phyloP scores from a whole-genome alignment of 2,797 vertebrate genomes.

The Myotis myotis region DNA sequence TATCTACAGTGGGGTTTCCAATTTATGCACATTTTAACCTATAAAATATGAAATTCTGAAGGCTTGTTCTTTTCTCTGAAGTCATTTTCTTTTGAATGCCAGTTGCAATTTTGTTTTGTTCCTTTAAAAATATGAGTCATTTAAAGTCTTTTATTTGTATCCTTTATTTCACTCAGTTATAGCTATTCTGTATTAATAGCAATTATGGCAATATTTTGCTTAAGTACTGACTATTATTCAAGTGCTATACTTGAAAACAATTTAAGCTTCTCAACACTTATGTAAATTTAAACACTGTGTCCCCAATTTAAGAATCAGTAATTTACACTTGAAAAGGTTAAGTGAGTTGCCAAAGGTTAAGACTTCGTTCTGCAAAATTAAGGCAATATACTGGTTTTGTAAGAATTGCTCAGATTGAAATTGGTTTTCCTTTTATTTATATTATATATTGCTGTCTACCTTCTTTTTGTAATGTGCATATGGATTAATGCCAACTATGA shows the following conservation, averaged over 20 bases:
- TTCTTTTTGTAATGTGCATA: neutral
- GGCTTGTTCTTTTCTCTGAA: neutral
- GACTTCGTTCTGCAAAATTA: neutral
- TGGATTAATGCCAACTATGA: neutral
- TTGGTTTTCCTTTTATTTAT: neutral
- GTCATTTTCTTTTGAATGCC: neutral
- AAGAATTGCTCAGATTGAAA: neutral
- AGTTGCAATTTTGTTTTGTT: neutral
- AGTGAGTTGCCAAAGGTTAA: neutral
- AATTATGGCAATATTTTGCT: conserved; percentile 15
- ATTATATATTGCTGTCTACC: neutral
- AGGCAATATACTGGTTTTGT: neutral
- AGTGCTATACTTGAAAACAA: neutral
- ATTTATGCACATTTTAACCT: neutral
- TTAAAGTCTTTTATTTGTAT: neutral
- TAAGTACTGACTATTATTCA: neutral
- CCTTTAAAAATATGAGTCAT: neutral
- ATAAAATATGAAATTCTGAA: neutral
- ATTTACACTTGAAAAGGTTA: conserved; percentile 29
- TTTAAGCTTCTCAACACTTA: neutral
- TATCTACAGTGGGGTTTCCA: neutral
- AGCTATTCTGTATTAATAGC: neutral
- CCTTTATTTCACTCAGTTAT: neutral
- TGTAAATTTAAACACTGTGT: conserved; percentile 9
- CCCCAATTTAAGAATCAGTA: neutral